Evolutionary conservation across 2,888 invertebrate genomes (phyloP), one percentile per base, ranked within the genome.

Genomic region (Hyles lineata): DNA sequence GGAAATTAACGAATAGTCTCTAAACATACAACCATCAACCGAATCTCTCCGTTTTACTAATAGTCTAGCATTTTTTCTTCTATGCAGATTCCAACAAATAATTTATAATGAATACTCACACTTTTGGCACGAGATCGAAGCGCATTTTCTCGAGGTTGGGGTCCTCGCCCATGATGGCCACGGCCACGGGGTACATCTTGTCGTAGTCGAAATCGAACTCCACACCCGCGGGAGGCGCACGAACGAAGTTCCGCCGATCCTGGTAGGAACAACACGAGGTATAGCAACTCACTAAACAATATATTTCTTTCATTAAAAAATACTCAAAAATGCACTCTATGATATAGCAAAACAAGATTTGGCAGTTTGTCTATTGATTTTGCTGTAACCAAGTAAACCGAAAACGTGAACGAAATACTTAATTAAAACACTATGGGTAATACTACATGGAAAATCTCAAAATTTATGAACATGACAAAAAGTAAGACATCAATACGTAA

Each of bases 91-190:
- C 35, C 8, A 35, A 35, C 7, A 35, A 35, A 35, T 35, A 35
- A 15, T 1, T 15, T 2, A 11, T 43, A 15, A 43, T 43, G 43
- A 11, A 15, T 59, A 96, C 98, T 96, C 94, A 99, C 99, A 98
- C 97, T 97, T 99, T 99, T 86, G 99, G 99, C 90, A 99, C 99
- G 89, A 99, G 96, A 92, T 99, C 98, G 95, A 99, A 99, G 93
- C 99, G 97, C 98, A 99, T 99, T 95, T 98, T 98, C 94, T 99
- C 98, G 87, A 99, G 96, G 93, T 99, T 98, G 76, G 98, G 97
- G 94, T 99, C 99, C 90, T 99, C 98, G 81, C 97, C 97, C 95
- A 99, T 97, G 86, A 99, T 98, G 83, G 98, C 97, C 95, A 98
- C 96, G 77, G 99, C 99, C 87, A 99, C 96, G 62, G 99, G 99